These are phyloP conservation scores for Mesorhabditis sp. DNA, from an alignment of 2,888 invertebrate species.

Conservation along the genomic window DNA sequence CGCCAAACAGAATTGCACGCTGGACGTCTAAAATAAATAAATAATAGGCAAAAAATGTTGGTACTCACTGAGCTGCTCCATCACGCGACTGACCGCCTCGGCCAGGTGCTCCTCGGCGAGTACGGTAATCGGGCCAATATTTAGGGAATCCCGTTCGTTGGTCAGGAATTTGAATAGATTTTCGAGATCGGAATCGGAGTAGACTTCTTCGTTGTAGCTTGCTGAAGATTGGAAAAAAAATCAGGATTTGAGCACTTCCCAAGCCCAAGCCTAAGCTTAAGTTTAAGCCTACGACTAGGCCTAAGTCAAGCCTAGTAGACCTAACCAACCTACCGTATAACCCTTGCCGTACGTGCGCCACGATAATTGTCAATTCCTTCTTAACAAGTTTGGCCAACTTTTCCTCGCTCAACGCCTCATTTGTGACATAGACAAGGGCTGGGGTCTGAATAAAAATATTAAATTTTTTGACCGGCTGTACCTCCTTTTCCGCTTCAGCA, in stretches of 20 bases:
- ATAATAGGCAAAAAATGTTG: slow-evolving; percentile 5
- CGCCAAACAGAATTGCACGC: slow-evolving; percentile 14
- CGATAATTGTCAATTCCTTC: slow-evolving; percentile 11
- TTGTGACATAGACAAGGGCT: slow-evolving; percentile 14
- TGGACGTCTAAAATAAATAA: slow-evolving; percentile 9
- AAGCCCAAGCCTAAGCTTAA: no score
- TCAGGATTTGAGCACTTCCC: no score
- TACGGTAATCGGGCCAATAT: slow-evolving; percentile 13
- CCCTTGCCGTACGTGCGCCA: slow-evolving; percentile 15
- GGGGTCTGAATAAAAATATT: slow-evolving; percentile 9
- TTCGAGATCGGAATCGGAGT: slow-evolving; percentile 14
- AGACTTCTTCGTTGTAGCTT: slow-evolving; percentile 8
- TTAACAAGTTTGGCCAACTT: slow-evolving; percentile 12
- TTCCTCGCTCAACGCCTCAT: slow-evolving; percentile 13
- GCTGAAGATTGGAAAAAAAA: no score
- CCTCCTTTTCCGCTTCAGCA: slow-evolving; percentile 13
- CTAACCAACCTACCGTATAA: slow-evolving; percentile 12
- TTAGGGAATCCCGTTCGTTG: slow-evolving; percentile 7
- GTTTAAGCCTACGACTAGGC: no score
- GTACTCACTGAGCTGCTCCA: slow-evolving; percentile 11
- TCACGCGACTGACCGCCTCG: slow-evolving; percentile 14
- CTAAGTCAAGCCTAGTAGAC: no score
- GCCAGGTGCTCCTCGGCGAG: slow-evolving; percentile 16
- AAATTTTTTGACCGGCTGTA: neutral
- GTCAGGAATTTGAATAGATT: slow-evolving; percentile 13